Conservation (phyloP, 2,113 vertebrate genomes). For the Gopherus evgoodei region DNA sequence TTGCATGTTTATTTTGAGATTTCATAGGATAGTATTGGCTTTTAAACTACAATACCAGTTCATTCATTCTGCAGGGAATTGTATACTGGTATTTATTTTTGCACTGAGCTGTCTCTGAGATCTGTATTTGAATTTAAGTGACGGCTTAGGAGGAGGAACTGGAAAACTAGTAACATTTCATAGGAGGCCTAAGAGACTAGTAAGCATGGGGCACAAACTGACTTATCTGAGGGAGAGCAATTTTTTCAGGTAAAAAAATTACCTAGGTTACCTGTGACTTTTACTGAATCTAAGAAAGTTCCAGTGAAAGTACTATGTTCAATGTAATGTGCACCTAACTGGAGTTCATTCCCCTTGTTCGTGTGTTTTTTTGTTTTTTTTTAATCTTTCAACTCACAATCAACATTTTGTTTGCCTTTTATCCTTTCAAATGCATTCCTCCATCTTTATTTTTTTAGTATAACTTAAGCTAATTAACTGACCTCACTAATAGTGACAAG, state of each 20-base stretch:
- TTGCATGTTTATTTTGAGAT: conserved; percentile 40
- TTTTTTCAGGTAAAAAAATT: not conserved
- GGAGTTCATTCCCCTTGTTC: not conserved
- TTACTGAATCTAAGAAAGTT: not conserved
- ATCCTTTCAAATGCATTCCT: conserved; percentile 25
- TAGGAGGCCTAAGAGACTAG: not conserved
- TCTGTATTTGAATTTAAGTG: conserved; percentile 6
- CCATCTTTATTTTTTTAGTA: conserved; percentile 27
- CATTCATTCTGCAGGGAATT: conserved; percentile 4
- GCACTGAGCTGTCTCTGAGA: not conserved
- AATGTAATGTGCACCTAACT: not conserved
- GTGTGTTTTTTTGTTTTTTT: conserved; percentile 17
- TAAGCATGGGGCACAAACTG: not conserved
- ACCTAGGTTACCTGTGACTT: not conserved
- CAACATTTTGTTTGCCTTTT: conserved; percentile 6
- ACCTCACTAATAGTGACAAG: not conserved
- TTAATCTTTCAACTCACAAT: not conserved
- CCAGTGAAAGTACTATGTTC: not conserved
- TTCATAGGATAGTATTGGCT: not conserved
- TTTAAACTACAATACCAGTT: conserved; percentile 25
- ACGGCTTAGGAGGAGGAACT: not conserved
- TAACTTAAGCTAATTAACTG: not conserved
- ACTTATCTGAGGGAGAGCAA: not conserved
- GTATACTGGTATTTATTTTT: not conserved
- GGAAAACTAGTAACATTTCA: not conserved